These are phyloP conservation scores for Agelaius tricolor DNA, from an alignment of 2,113 vertebrate species.

Conservation along the genomic window DNA sequence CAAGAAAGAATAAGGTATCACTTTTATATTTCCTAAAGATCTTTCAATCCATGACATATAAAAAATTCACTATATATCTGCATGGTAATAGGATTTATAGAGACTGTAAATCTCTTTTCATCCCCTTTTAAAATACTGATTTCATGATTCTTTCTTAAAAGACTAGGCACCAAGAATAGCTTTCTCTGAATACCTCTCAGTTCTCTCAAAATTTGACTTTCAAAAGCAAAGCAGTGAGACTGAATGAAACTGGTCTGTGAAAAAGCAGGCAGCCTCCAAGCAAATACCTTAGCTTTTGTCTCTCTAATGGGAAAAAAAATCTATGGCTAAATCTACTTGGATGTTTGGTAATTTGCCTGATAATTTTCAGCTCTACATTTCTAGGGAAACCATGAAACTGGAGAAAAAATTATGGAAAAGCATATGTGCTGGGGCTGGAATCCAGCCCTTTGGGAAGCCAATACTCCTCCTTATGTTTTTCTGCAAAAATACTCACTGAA, in stretches of 20 bases:
- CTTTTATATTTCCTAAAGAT: not conserved
- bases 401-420: not conserved
- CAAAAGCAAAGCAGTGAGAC: not conserved
- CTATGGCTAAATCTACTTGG: not conserved
- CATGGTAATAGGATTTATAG: constrained; percentile 41
- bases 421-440: not conserved
- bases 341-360: accelerated
- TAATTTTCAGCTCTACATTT: not conserved
- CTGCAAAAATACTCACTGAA: constrained; percentile 18
- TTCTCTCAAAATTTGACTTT: constrained; percentile 21
- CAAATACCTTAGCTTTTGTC: not conserved
- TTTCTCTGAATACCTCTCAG: not conserved
- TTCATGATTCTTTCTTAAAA: constrained; percentile 35
- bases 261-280: not conserved
- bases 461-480: not conserved
- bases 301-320: not conserved
- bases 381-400: not conserved
- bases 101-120: constrained; percentile 38
- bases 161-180: constrained; percentile 13
- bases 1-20: not conserved
- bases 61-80: not conserved
- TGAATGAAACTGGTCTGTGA: not conserved
- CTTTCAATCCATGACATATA: not conserved
- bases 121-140: constrained; percentile 14
- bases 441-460: constrained; percentile 14